phyloP scores from a whole-genome alignment of 2,113 vertebrate genomes.

The Scytalopus superciliaris region DNA sequence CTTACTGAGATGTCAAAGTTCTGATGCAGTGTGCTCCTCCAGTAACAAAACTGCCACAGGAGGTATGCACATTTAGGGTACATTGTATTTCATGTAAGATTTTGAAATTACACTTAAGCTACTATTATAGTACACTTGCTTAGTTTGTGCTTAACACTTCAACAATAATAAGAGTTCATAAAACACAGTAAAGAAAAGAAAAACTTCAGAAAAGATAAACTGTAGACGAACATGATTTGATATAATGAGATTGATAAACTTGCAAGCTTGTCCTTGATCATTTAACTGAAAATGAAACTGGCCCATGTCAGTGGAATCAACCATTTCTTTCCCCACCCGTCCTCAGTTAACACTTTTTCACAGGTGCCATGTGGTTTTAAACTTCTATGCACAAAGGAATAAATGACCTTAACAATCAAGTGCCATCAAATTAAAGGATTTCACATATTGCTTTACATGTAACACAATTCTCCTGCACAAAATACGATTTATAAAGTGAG shows the following conservation, averaged over 20 bases:
- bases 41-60: background rate
- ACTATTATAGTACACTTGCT: background rate
- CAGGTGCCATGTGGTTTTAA: background rate
- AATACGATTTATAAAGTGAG: background rate
- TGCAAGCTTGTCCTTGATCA: background rate
- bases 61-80: background rate
- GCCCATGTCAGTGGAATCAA: background rate
- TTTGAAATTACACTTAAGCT: background rate
- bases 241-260: background rate
- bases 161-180: background rate
- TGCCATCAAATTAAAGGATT: background rate
- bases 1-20: background rate
- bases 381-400: background rate
- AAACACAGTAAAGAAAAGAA: background rate
- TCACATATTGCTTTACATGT: background rate
- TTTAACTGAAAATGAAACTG: background rate
- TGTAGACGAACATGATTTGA: background rate
- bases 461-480: background rate
- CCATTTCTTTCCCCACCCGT: background rate
- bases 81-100: background rate
- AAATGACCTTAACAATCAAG: background rate
- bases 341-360: background rate
- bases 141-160: background rate
- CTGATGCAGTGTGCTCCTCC: background rate
- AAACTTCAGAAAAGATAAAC: background rate